Evolutionary conservation across 1,140 invertebrate genomes (phyloP).

Genomic region (Galendromus occidentalis): DNA sequence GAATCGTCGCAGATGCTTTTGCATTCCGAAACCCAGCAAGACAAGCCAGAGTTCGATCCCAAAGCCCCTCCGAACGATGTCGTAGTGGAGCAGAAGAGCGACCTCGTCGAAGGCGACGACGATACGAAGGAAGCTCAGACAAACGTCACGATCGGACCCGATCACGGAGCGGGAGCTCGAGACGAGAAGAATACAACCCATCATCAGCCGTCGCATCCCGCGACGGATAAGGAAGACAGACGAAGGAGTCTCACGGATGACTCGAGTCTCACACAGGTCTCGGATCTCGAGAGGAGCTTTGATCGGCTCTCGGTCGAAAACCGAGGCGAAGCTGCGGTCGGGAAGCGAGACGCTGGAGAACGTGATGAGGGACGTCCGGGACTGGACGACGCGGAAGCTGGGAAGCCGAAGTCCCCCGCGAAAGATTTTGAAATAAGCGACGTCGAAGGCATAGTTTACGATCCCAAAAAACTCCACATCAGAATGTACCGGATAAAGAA

Average conservation of each 20-base stretch:
- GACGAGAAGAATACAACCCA: no score
- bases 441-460: background rate
- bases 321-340: background rate
- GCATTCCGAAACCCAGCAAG: background rate
- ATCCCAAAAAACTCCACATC: background rate
- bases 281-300: background rate
- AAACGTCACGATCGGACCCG: background rate
- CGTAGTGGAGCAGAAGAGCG: background rate
- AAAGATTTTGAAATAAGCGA: background rate
- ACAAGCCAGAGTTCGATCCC: background rate
- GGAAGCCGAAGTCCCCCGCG: background rate
- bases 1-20: slow-evolving; percentile 1
- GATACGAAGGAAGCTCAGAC: background rate
- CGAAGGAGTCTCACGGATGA: background rate
- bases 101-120: background rate
- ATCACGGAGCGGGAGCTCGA: background rate
- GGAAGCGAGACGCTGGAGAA: background rate
- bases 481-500: background rate
- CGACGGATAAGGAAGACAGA: no score
- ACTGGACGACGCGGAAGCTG: background rate
- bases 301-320: background rate
- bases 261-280: background rate
- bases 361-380: background rate
- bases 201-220: no score
- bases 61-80: background rate